phyloP scores from a whole-genome alignment of 92 coral and sea anemone genomes.

The Actinernus sp. region DNA sequence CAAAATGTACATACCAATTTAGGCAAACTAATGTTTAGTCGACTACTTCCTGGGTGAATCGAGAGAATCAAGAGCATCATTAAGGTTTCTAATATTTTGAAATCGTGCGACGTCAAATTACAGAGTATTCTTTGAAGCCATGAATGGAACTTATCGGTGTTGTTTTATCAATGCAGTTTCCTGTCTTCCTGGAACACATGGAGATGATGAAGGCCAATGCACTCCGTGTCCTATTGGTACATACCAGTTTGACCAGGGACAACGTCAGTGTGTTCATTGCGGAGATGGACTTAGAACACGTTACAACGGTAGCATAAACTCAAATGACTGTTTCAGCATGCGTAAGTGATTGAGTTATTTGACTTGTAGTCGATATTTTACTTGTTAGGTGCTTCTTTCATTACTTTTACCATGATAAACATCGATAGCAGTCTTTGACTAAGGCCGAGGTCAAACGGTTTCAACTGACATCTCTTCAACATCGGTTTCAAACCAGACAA shows the following conservation, averaged over 20 bases:
- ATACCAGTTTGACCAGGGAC: neutral
- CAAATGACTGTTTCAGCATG: neutral
- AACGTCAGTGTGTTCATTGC: neutral
- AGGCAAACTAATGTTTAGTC: no score
- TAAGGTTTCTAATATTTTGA: no score
- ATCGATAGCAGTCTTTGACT: neutral
- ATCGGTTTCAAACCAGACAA: no score
- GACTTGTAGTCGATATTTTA: neutral
- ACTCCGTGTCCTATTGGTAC: neutral
- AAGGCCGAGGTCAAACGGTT: neutral
- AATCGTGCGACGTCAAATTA: no score
- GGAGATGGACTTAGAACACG: neutral
- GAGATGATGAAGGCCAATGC: neutral
- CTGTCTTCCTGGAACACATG: neutral
- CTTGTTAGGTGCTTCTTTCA: neutral
- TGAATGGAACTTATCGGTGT: no score
- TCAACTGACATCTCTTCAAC: no score
- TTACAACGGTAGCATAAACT: neutral
- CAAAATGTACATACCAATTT: no score
- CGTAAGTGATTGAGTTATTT: no score
- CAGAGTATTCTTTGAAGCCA: no score
- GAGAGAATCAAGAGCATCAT: no score
- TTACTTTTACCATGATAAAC: neutral
- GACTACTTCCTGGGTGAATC: no score
- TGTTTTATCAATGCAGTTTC: no score